Percentiles rank a stretch among this genome's conserved stretches.
These are phyloP conservation scores for Eumacrocentrus americanus DNA, from an alignment of 2,888 invertebrate genomes.

Conservation along the genomic window DNA sequence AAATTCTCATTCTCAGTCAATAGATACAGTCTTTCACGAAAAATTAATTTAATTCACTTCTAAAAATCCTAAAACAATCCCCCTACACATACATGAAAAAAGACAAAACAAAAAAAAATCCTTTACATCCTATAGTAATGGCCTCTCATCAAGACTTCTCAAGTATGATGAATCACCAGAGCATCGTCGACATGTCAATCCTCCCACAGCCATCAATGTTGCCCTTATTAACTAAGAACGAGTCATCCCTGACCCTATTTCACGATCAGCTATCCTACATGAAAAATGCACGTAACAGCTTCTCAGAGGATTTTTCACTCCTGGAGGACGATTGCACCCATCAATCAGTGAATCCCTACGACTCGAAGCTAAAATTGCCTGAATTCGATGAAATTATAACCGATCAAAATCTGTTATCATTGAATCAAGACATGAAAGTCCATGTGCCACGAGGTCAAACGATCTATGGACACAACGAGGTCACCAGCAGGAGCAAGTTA, in stretches of 20 bases:
- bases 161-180: constrained; percentile 44
- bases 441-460: constrained; percentile 4
- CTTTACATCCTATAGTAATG: constrained; percentile 7
- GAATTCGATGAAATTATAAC: constrained; percentile 43
- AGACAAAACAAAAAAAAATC: too few relatives aligned
- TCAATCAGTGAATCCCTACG: constrained; percentile 7
- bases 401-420: constrained; percentile 33
- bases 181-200: constrained; percentile 40
- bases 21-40: too few relatives aligned
- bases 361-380: constrained; percentile 41
- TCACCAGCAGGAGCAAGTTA: constrained; percentile 5
- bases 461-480: constrained; percentile 23
- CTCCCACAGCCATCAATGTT: constrained; percentile 36
- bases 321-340: constrained; percentile 35
- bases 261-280: constrained; percentile 47
- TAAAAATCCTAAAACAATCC: too few relatives aligned
- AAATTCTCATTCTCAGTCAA: too few relatives aligned
- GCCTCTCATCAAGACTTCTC: constrained; percentile 37
- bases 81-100: too few relatives aligned
- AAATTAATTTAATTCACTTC: too few relatives aligned
- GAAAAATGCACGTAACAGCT: constrained; percentile 36
- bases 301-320: constrained; percentile 45
- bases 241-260: constrained; percentile 38
- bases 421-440: constrained; percentile 34
- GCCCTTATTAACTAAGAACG: constrained; percentile 39